Conservation (phyloP, 2,888 invertebrate genomes). For the Amphipyra tragopoginis region DNA sequence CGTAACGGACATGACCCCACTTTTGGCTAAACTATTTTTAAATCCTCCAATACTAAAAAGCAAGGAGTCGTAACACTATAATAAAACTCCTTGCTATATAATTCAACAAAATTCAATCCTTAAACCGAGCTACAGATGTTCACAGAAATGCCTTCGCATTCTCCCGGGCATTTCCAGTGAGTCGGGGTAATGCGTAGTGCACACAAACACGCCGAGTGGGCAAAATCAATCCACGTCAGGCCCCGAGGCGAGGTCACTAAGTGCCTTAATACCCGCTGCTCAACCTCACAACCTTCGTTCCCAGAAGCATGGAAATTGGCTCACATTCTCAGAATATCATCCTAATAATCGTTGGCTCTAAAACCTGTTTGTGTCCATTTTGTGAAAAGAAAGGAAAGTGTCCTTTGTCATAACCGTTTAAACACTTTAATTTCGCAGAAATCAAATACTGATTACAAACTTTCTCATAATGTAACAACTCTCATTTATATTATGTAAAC, state of each 20-base stretch:
- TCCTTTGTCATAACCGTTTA: background rate
- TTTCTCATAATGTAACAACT: too few relatives aligned
- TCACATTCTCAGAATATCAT: constrained; percentile 32
- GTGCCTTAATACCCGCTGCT: constrained; percentile 75
- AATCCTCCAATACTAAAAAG: constrained; percentile 5
- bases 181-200: constrained; percentile 34
- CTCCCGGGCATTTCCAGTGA: constrained; percentile 45
- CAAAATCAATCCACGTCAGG: constrained; percentile 80
- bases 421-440: too few relatives aligned
- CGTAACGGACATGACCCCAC: background rate
- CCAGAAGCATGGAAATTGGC: constrained; percentile 67
- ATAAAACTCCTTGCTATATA: background rate
- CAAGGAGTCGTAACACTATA: background rate
- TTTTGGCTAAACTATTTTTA: constrained; percentile 4
- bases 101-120: constrained; percentile 6
- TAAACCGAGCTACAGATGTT: constrained; percentile 6
- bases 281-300: constrained; percentile 69
- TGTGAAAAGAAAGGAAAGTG: background rate
- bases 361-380: constrained; percentile 21
- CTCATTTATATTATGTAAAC: too few relatives aligned
- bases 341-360: constrained; percentile 10
- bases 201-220: constrained; percentile 60
- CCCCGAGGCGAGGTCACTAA: constrained; percentile 70
- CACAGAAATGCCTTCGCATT: constrained; percentile 10
- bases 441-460: too few relatives aligned